Evolutionary conservation across 2,888 invertebrate species (phyloP), one percentile per base, ranked within the genome.

Genomic region (Macrophya annulata): DNA sequence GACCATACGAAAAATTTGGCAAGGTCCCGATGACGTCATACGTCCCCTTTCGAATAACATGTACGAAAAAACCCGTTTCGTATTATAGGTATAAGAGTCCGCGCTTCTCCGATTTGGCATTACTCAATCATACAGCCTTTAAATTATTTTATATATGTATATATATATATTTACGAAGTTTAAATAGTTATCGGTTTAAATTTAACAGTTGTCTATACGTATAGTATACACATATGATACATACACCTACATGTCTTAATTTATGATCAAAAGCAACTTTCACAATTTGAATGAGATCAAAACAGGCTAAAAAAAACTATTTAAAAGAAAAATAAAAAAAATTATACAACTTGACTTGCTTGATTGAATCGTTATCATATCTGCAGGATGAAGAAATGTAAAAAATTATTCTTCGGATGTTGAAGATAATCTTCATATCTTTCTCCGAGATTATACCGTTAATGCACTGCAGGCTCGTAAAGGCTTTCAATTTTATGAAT

Each of bases 11-110:
- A 62, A 81, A 21, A 51, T 81, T 81, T 62, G 81, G 81, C 81
- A 81, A 81, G 59, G 81, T 81, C n/a, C n/a, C 81, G 43, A 81
- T 81, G 81, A 81, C 81, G 81, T 62, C 59, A 81, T 40, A 43
- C 43, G 43, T 81, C 81, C 43, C 81, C 62, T 81, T 81, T 81
- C 81, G 62, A 81, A 81, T 62, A 31, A 62, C 43, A 62, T 77
- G 17, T 55, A 55, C 77, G 77, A 81, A 81, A 81, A 81, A 81
- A 71, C 81, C 62, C 81, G 81, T 81, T 81, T 62, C 25, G n/a
- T 31, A 48, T 25, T n/a, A n/a, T n/a, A n/a, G n/a, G n/a, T n/a
- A n/a, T n/a, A n/a, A 51, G 5, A 45, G 10, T 51, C 55, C 51
- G 77, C 48, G 62, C 62, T 81, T 81, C 81, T 81, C 62, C 40